phyloP scores from a whole-genome alignment of 2,797 vertebrate genomes.

The Onychomys torridus region DNA sequence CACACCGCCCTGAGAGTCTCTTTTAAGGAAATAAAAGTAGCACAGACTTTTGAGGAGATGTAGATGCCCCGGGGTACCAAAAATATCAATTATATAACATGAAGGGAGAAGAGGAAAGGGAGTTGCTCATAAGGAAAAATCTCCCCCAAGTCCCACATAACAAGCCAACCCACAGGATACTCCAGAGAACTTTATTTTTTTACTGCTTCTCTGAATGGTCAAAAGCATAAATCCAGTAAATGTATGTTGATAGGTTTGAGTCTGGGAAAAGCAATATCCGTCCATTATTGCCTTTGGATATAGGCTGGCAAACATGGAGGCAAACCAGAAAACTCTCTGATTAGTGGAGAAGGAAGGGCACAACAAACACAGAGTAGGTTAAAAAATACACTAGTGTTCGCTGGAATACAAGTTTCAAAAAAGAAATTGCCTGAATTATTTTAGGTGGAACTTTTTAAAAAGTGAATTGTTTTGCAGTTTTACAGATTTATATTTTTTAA shows the following conservation, averaged over 20 bases:
- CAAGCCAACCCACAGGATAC: slow-evolving; percentile 51
- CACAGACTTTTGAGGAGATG: slow-evolving; percentile 69
- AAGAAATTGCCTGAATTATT: not conserved
- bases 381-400: not conserved
- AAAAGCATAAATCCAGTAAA: slow-evolving; percentile 73
- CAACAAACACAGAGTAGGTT: not conserved
- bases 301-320: not conserved
- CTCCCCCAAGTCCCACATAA: slow-evolving; percentile 60
- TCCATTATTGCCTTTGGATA: slow-evolving; percentile 47
- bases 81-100: slow-evolving; percentile 73
- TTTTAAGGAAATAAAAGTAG: slow-evolving; percentile 74
- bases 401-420: not conserved
- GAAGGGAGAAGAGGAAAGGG: slow-evolving; percentile 48
- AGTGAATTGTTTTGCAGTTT: not conserved
- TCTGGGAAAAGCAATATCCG: slow-evolving; percentile 64
- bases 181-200: slow-evolving; percentile 65
- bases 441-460: not conserved
- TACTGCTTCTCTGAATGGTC: slow-evolving; percentile 42
- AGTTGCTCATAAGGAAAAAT: slow-evolving; percentile 65
- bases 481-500: not conserved
- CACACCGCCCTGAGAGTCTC: slow-evolving; percentile 19
- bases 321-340: slow-evolving; percentile 42
- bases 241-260: slow-evolving; percentile 59
- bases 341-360: not conserved
- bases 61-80: slow-evolving; percentile 64